Evolutionary conservation across 2,797 vertebrate genomes (phyloP), one percentile per base, ranked within the genome.

Genomic region (Hylomyscus alleni): DNA sequence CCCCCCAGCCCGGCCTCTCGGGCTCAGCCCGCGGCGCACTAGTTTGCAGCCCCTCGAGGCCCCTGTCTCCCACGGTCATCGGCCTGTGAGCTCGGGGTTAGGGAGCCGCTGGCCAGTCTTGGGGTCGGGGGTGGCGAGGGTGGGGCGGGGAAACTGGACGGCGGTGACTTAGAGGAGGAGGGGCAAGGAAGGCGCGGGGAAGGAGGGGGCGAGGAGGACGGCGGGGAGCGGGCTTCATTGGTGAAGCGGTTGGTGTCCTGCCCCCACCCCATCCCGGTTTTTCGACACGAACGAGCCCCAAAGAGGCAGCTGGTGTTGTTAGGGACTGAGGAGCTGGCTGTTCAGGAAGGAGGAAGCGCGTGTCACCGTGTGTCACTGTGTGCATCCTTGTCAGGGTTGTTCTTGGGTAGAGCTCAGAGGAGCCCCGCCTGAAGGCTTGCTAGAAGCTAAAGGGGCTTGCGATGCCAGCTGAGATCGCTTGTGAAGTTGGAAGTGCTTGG

Each of bases 221-320:
- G 93, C 40, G 58, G 90, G 94, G 91, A 92, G 65, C 93, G 34
- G 65, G 90, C 96, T 97, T 78, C 96, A 78, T 88, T 94, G 96
- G 96, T n/a, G 96, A 93, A 52, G 26, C 9, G 90, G 77, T 78
- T 91, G 54, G 75, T 60, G 94, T 96, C 89, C 96, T 95, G 86
- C 95, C 97, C 94, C 97, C 94, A 91, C 95, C 73, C 90, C 75
- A 81, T 72, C 77, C 94, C 90, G 12, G 52, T 67, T 85, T 75
- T 83, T 72, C 91, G 12, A 69, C 94, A 77, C 20, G 94, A 94
- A 56, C 86, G 62, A 65, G 73, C 94, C 92, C 92, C 91, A 5
- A 15, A 29, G 89, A 95, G 88, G 95, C 97, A 97, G 95, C 94
- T 96, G 96, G 94, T 90, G 90, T 29, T 92, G 95, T 54, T 78